Evolutionary conservation across 2,888 invertebrate genomes (phyloP).

Genomic region (Diplolepis rosae): DNA sequence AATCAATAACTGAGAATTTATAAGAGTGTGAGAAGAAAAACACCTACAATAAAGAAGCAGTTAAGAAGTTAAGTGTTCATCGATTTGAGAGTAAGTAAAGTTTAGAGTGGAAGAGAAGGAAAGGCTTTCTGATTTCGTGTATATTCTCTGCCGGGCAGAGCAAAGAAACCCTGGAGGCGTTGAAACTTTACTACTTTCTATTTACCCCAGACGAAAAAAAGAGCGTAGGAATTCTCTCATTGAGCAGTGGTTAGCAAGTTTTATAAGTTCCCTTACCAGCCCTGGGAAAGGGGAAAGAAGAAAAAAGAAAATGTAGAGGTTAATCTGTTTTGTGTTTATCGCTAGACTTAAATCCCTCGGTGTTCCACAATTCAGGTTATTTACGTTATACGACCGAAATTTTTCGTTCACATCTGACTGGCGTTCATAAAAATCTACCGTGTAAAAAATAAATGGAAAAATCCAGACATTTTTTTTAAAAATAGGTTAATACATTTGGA

Average conservation of each 20-base stretch:
- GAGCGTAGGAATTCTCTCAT: conserved; percentile 51
- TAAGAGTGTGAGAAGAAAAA: not conserved
- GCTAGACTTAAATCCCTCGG: conserved; percentile 42
- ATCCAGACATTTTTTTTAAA: too few species aligned
- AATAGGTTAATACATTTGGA: too few species aligned
- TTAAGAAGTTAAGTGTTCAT: conserved; percentile 11
- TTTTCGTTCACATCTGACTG: not conserved
- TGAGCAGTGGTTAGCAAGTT: conserved; percentile 53
- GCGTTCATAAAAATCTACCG: not conserved
- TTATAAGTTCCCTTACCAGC: conserved; percentile 51
- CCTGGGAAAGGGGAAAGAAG: conserved; percentile 14
- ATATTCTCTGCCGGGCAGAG: conserved; percentile 7
- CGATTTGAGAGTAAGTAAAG: not conserved
- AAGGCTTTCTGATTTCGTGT: conserved; percentile 14
- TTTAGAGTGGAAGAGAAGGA: not conserved
- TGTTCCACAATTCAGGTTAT: conserved; percentile 17
- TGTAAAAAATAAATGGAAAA: conserved; percentile 24
- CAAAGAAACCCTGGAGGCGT: conserved; percentile 25
- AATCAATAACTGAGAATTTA: not conserved
- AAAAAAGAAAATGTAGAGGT: conserved; percentile 57
- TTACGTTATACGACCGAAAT: conserved; percentile 18
- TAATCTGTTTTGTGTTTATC: conserved; percentile 60
- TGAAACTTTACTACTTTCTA: conserved; percentile 45
- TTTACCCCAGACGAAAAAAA: conserved; percentile 47
- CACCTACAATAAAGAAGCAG: not conserved